phyloP scores from a whole-genome alignment of 2,113 vertebrate species.

The Diglossa brunneiventris region DNA sequence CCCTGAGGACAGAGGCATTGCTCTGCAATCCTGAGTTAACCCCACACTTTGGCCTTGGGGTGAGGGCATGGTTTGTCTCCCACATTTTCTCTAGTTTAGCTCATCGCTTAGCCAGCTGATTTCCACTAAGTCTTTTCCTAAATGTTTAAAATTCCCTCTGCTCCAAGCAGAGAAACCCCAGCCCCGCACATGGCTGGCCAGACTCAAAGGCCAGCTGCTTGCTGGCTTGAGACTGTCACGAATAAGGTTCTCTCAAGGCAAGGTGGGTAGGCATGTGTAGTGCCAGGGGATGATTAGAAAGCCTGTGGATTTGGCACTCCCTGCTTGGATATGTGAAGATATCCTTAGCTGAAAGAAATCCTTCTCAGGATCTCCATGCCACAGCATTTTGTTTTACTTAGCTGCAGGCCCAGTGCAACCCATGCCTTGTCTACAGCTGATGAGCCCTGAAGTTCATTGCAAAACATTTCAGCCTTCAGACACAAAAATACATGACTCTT shows the following conservation, averaged over 20 bases:
- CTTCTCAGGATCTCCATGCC: not conserved
- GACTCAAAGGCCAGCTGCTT: not conserved
- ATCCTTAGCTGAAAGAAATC: not conserved
- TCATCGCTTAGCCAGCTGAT: not conserved
- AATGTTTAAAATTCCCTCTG: not conserved
- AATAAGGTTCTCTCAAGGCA: not conserved
- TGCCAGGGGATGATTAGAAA: not conserved
- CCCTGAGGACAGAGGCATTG: not conserved
- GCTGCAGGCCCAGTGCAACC: not conserved
- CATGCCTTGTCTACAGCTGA: not conserved
- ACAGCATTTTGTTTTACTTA: not conserved
- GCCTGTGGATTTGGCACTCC: not conserved
- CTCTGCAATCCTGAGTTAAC: not conserved
- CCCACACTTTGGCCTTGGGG: conserved; percentile 5
- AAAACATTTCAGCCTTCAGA: not conserved
- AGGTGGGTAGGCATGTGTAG: not conserved
- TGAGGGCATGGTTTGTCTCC: conserved; percentile 19
- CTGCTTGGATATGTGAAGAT: not conserved
- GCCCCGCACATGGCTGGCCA: not conserved
- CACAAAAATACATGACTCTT: not conserved
- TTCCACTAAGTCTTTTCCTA: not conserved
- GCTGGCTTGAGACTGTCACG: not conserved
- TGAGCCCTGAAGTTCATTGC: not conserved
- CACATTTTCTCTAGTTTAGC: not conserved
- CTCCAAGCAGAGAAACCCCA: not conserved